Base-by-base conservation (phyloP, 2,888 invertebrate genomes). In the Dyspetes luteomarginatus region DNA sequence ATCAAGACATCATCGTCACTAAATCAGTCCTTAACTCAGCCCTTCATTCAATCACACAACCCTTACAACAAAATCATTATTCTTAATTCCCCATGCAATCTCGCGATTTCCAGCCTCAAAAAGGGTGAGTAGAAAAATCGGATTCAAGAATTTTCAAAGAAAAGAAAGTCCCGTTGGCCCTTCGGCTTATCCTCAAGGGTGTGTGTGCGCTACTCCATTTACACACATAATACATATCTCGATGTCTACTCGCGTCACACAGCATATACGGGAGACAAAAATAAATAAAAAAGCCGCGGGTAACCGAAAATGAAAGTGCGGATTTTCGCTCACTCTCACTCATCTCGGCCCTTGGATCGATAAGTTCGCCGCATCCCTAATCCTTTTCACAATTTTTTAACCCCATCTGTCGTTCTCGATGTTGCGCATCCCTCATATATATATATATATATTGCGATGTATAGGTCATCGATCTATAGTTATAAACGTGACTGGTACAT, bases 331-430 rank as follows among this genome's bases (percentile, higher is more conserved):
- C 72, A 19, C 72, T 43, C 19, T 41, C 56, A 75, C 72, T 77
- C 77, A 67, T 79, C 80, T 83, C 74, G 75, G 80, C 84, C 83
- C 88, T 86, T 84, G 87, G 87, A 89, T 89, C 89, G 87, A 86
- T 88, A 85, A 74, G 84, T 85, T 84, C 87, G 90, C 85, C 87
- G 88, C 88, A 90, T 90, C 90, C 90, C 90, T 90, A 91, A 91
- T 91, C 91, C 91, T 92, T 91, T 92, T 90, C 89, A 89, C 86
- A 86, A 89, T 90, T 90, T 91, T 92, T 91, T 91, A 91, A 91
- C 91, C 91, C 91, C 92, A 92, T 92, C 91, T 92, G 92, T 92
- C 90, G 88, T 87, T 86, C 86, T 84, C 71, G 84, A 62, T 50
- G 56, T 41, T 82, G 86, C 86, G 85, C 88, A 88, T 89, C 88